Conservation (phyloP, 2,888 invertebrate genomes). For the Mylabris sibirica region DNA sequence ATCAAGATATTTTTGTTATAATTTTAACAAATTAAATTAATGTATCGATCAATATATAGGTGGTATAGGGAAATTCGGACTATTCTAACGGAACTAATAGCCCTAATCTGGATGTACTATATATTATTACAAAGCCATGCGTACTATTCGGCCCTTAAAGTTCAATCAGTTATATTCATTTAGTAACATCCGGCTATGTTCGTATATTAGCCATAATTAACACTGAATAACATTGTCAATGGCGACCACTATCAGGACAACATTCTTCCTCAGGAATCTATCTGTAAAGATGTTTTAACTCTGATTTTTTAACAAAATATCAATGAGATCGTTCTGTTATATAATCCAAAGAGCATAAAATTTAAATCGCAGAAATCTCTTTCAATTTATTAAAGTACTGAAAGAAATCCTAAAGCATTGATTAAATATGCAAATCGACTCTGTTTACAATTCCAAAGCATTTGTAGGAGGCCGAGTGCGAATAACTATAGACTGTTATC, state of each 20-base stretch:
- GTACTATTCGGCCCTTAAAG: conserved; percentile 20
- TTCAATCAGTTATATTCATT: conserved; percentile 47
- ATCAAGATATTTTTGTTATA: not conserved
- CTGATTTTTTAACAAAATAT: conserved; percentile 25
- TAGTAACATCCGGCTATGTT: conserved; percentile 41
- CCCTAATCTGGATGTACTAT: conserved; percentile 35
- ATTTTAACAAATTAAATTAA: not conserved
- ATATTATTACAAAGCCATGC: conserved; percentile 35
- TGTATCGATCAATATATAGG: not conserved
- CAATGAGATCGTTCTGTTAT: conserved; percentile 32
- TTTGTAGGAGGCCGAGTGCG: conserved; percentile 45
- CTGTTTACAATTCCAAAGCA: conserved; percentile 47
- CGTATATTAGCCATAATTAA: conserved; percentile 42
- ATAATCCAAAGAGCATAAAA: conserved; percentile 37
- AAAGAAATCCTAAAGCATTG: conserved; percentile 43
- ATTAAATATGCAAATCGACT: conserved; percentile 49
- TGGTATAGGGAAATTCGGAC: conserved; percentile 22
- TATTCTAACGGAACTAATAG: conserved; percentile 39
- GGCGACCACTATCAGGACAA: conserved; percentile 35
- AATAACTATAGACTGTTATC: conserved; percentile 49
- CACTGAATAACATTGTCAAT: conserved; percentile 41
- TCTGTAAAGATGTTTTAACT: not conserved
- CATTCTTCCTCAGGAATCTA: conserved; percentile 35
- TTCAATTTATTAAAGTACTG: conserved; percentile 44
- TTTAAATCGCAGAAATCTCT: conserved; percentile 43